Evolutionary conservation across 1,140 invertebrate species (phyloP).

Genomic region (Drosophila trapezifrons): DNA sequence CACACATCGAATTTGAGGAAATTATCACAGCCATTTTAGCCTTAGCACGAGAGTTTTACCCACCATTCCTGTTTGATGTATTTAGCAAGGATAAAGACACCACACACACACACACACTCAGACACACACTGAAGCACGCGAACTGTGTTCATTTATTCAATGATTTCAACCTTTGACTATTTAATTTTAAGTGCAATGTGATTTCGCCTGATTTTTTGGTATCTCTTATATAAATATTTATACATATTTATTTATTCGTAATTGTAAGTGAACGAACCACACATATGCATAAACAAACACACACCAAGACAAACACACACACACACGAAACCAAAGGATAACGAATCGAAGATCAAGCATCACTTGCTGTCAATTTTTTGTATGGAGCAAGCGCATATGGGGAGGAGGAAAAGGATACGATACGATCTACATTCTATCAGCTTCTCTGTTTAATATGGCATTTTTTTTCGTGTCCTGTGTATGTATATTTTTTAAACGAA

Average conservation of each 20-base stretch:
- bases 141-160: slow-evolving; percentile 76
- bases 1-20: slow-evolving; percentile 52
- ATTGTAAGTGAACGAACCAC: slow-evolving; percentile 48
- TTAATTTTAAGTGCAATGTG: slow-evolving; percentile 78
- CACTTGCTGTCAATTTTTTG: slow-evolving; percentile 46
- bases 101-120: slow-evolving; percentile 33
- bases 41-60: slow-evolving; percentile 79
- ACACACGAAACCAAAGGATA: slow-evolving; percentile 38
- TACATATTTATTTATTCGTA: slow-evolving; percentile 29
- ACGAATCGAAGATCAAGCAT: slow-evolving; percentile 6
- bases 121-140: slow-evolving; percentile 59
- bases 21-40: slow-evolving; percentile 74
- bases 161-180: slow-evolving; percentile 49
- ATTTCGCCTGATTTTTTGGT: slow-evolving; percentile 42
- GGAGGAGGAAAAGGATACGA: neutral
- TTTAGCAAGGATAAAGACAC: slow-evolving; percentile 59
- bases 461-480: slow-evolving; percentile 56
- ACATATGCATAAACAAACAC: too few relatives aligned
- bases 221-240: slow-evolving; percentile 23
- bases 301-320: slow-evolving; percentile 26
- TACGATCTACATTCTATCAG: slow-evolving; percentile 32
- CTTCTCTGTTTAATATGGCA: slow-evolving; percentile 37
- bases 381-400: slow-evolving; percentile 10
- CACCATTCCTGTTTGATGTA: slow-evolving; percentile 80
- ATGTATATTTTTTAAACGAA: slow-evolving; percentile 52